Base-by-base conservation (phyloP, 2,888 invertebrate genomes). In the Notocelia uddmanniana region DNA sequence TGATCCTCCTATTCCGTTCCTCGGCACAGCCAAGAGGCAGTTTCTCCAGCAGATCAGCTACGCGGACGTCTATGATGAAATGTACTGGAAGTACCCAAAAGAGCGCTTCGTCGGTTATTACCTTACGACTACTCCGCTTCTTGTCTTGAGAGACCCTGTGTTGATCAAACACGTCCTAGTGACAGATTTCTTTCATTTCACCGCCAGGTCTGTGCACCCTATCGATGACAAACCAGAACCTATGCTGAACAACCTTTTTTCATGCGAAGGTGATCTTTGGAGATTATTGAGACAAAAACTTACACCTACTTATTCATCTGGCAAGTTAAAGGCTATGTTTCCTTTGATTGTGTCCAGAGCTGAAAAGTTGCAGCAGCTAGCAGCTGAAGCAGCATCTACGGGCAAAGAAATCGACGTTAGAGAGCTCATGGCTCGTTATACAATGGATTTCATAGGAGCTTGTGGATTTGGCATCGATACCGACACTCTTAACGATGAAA, bases 311-410 rank as follows among this genome's bases (percentile, higher is more conserved):
- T 81, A 79, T 45, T 75, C 76, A 3, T 75, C 75, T 9, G 78
- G 77, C 2, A 80, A 80, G 54, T 72, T 80, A 15, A 79, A 76
- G 52, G 78, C 74, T 1, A 80, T 80, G 80, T 80, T 79, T 63
- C 80, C 79, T 1, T 62, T 81, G 34, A 75, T 81, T 5, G 52
- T 73, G 8, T 76, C 76, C 18, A 75, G 79, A 41, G 78, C 78
- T 11, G 68, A 74, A n/a, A 72, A 66, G 23, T 63, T 77, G 66
- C 64, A 67, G 18, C 34, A 52, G 6, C 13, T 63, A 10, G 74
- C 75, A 3, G 57, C 52, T 11, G 62, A 37, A 9, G 74, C 73
- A 26, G 66, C 72, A 1, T 50, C 37, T 1, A 37, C 55, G 0
- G 68, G 60, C 3, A 48, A 31, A 5, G 69, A 71, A 60, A 57